Evolutionary conservation across 2,888 invertebrate species (phyloP), one percentile per base, ranked within the genome.

Genomic region (Danaus chrysippus): DNA sequence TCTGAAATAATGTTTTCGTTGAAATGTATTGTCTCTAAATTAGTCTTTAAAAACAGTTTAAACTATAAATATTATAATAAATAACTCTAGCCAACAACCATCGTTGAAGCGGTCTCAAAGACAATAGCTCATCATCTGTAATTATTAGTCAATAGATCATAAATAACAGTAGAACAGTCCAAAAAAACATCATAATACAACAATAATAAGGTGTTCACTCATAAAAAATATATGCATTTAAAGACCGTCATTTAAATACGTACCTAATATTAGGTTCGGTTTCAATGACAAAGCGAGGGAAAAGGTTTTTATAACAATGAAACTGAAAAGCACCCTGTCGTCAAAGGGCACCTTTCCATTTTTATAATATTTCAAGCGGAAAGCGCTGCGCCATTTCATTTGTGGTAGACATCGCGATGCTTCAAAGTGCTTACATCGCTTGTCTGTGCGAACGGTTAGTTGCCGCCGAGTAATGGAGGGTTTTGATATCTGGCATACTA

Each of bases 401-500:
- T 68, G 17, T 23, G 65, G 70, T 73, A 69, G 67, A 71, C 67
- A 6, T 10, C 13, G 49, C 58, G 56, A 61, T 49, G 66, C 62
- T 65, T 62, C 19, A 70, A 73, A 79, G 74, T 76, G 49, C 72
- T 52, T 71, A 66, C 68, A 84, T 79, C 82, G 86, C 80, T 82
- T 70, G 66, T 70, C 67, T 69, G 72, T 67, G 68, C 67, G 76
- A 75, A 77, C 71, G 77, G 44, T 46, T 54, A 78, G 77, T 72
- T 74, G 75, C 82, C 82, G 79, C 81, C 79, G 81, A 86, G 86
- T 83, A 82, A 79, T 81, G 78, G 81, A 81, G 86, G 86, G 85
- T 84, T 81, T 80, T 76, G 78, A 70, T 72, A 84, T 83, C 82
- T 76, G 73, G 77, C 71, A 70, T 72, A 65, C 54, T 64, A 60